A percentile compares a stretch with the other conserved stretches of the same genome.
Evolutionary conservation across 2,797 vertebrate species (phyloP).

Genomic region (Kryptopterus vitreolus): DNA sequence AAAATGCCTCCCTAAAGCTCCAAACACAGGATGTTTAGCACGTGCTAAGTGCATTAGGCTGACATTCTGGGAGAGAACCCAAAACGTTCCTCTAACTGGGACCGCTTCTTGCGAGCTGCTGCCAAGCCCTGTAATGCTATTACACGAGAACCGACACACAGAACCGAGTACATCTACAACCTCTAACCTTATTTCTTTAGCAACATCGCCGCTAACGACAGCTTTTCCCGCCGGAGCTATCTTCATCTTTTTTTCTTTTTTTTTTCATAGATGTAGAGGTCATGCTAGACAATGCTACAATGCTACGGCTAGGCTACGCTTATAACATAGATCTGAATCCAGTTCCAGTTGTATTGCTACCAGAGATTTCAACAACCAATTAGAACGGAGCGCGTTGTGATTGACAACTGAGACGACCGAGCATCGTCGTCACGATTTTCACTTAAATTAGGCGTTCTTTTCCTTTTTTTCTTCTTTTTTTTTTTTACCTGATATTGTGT

Average conservation of each 20-base stretch:
- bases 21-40: constrained; percentile 21
- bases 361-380: too few relatives aligned
- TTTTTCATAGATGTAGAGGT: neutral
- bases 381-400: too few relatives aligned
- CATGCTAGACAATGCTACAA: neutral
- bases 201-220: neutral
- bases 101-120: neutral
- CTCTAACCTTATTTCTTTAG: constrained; percentile 17
- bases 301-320: too few relatives aligned
- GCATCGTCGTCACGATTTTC: too few relatives aligned
- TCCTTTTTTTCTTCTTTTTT: too few relatives aligned
- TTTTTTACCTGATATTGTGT: too few relatives aligned
- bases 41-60: constrained; percentile 28
- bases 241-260: constrained; percentile 1
- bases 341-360: too few relatives aligned
- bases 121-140: neutral
- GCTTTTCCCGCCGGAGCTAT: neutral
- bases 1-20: neutral
- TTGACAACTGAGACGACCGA: too few relatives aligned
- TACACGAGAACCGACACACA: constrained; percentile 19
- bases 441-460: too few relatives aligned
- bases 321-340: too few relatives aligned
- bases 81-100: constrained; percentile 24
- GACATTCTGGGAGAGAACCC: constrained; percentile 30
- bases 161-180: constrained; percentile 2